A percentile compares a stretch with the other conserved stretches of the same genome.
Conservation (phyloP, 2,113 vertebrate genomes). For the Eleginops maclovinus region DNA sequence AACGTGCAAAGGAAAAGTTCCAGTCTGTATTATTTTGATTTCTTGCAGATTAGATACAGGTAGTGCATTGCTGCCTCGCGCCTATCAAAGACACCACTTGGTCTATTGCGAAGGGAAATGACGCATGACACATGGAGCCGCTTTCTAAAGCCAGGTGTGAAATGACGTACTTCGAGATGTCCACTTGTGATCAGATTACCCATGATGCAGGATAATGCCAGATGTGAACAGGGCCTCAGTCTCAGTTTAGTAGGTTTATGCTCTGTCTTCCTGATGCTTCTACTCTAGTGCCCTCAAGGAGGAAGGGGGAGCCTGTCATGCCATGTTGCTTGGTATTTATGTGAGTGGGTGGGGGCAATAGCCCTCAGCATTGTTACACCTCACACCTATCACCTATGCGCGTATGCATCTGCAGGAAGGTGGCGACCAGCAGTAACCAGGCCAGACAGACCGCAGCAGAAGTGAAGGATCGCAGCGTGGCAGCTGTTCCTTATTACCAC, state of each 20-base stretch:
- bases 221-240: too few relatives aligned
- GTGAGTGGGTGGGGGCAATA: slow-evolving; percentile 30
- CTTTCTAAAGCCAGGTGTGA: too few relatives aligned
- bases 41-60: too few relatives aligned
- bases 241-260: neutral
- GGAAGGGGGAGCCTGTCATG: slow-evolving; percentile 43
- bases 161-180: too few relatives aligned
- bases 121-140: too few relatives aligned
- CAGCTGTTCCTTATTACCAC: slow-evolving; percentile 48
- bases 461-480: neutral
- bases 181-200: too few relatives aligned
- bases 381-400: slow-evolving; percentile 12
- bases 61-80: too few relatives aligned
- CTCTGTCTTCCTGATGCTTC: neutral
- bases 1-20: too few relatives aligned
- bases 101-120: too few relatives aligned
- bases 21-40: too few relatives aligned
- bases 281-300: neutral
- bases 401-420: slow-evolving; percentile 21
- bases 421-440: slow-evolving; percentile 14
- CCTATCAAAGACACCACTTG: too few relatives aligned
- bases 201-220: too few relatives aligned
- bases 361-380: slow-evolving; percentile 40
- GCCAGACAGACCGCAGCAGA: slow-evolving; percentile 2
- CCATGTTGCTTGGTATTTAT: slow-evolving; percentile 54